phyloP scores from a whole-genome alignment of 2,113 vertebrate species.

The Egretta garzetta region DNA sequence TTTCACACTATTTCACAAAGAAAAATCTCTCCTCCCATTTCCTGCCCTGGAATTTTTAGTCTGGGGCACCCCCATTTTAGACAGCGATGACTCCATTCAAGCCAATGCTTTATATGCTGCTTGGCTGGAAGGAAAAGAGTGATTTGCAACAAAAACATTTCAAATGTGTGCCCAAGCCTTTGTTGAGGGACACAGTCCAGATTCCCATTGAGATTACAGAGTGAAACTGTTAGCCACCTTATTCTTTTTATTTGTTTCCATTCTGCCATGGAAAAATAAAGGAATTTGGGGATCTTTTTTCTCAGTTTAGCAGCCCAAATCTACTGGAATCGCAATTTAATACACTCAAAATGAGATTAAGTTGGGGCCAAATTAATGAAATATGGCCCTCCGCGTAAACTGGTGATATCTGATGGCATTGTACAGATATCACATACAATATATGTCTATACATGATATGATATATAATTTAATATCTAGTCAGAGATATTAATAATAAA shows the following conservation, averaged over 20 bases:
- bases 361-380: background rate
- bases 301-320: background rate
- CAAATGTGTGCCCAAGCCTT: background rate
- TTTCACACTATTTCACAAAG: background rate
- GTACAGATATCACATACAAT: background rate
- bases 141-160: background rate
- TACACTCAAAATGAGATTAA: background rate
- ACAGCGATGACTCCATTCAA: rapidly evolving
- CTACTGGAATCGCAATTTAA: background rate
- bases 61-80: background rate
- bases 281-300: background rate
- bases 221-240: background rate
- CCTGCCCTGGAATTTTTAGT: background rate
- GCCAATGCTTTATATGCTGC: background rate
- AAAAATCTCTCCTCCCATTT: background rate
- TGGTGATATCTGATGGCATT: background rate
- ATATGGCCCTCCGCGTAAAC: background rate
- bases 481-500: background rate
- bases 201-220: background rate
- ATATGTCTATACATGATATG: background rate
- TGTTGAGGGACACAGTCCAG: background rate
- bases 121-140: background rate
- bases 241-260: background rate
- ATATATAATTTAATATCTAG: background rate
- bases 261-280: background rate